Evolutionary conservation across 2,888 invertebrate genomes (phyloP).

Genomic region (Hypomecis punctinalis): DNA sequence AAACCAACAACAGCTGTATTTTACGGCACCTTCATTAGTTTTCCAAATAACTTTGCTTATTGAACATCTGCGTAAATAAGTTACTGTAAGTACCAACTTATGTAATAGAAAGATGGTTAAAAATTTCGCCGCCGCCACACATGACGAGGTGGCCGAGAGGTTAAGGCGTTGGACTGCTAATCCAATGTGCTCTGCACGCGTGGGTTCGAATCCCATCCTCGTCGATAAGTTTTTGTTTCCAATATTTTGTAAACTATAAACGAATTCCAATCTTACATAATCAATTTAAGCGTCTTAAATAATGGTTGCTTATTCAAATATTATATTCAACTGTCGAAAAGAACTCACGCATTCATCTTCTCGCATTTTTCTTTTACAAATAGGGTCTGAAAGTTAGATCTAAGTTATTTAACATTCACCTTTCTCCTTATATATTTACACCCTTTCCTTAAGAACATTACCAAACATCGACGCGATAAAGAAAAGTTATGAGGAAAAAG

Average conservation of each 20-base stretch:
- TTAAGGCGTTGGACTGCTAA: constrained; percentile 90
- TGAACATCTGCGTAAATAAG: constrained; percentile 41
- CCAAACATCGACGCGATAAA: constrained; percentile 14
- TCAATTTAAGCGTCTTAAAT: background rate
- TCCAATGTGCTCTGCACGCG: constrained; percentile 94
- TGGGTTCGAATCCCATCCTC: constrained; percentile 94
- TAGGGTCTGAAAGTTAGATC: background rate
- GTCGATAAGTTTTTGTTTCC: constrained; percentile 71
- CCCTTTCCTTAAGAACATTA: constrained; percentile 1
- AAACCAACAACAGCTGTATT: constrained; percentile 49
- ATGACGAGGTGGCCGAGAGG: constrained; percentile 85
- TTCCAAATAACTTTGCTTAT: constrained; percentile 45
- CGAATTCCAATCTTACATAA: background rate
- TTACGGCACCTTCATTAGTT: constrained; percentile 48
- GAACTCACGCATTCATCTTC: too few species aligned
- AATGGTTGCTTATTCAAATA: too few species aligned
- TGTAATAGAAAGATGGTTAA: constrained; percentile 11
- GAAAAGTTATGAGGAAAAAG: constrained; percentile 27
- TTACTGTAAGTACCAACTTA: constrained; percentile 5
- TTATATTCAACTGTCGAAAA: too few species aligned
- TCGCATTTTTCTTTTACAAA: too few species aligned
- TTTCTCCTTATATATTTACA: background rate
- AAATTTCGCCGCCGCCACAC: constrained; percentile 26
- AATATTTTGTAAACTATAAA: background rate
- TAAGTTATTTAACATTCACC: background rate